Evolutionary conservation across 2,888 invertebrate genomes (phyloP).

Genomic region (Eristalis intricaria): DNA sequence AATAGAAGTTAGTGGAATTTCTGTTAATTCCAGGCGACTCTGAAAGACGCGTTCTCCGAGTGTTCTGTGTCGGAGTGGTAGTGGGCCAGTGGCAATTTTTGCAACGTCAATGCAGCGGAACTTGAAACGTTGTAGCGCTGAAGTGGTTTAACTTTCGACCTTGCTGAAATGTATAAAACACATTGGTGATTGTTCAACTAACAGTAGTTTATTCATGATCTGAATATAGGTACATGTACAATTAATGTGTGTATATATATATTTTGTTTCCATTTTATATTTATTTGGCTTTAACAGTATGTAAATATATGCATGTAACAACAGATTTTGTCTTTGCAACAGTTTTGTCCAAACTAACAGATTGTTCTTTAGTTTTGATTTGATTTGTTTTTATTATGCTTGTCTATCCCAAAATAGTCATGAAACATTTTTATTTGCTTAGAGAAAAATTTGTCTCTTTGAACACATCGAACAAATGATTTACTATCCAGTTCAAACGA

Average conservation of each 20-base stretch:
- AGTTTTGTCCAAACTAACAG: constrained; percentile 10
- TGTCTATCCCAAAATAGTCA: neutral
- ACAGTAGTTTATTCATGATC: constrained; percentile 44
- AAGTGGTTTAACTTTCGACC: too few species aligned
- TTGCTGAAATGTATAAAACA: neutral
- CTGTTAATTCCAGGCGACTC: too few species aligned
- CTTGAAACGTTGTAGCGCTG: too few species aligned
- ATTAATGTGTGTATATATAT: constrained; percentile 24
- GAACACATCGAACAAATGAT: constrained; percentile 46
- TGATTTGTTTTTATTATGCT: neutral
- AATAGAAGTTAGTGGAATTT: too few species aligned
- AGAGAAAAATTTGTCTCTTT: constrained; percentile 37
- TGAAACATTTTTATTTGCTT: constrained; percentile 25
- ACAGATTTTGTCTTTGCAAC: constrained; percentile 30
- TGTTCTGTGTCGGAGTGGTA: too few species aligned
- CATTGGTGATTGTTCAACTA: constrained; percentile 26
- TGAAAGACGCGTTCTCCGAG: too few species aligned
- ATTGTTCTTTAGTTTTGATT: neutral
- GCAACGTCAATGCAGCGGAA: too few species aligned
- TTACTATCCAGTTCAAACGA: neutral
- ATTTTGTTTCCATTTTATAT: constrained; percentile 14
- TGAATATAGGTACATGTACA: neutral
- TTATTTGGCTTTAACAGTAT: constrained; percentile 48
- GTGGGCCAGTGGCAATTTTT: too few species aligned
- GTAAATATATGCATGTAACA: constrained; percentile 51